Evolutionary conservation across 2,888 invertebrate genomes (phyloP).

Genomic region (Stenodera caucasica): DNA sequence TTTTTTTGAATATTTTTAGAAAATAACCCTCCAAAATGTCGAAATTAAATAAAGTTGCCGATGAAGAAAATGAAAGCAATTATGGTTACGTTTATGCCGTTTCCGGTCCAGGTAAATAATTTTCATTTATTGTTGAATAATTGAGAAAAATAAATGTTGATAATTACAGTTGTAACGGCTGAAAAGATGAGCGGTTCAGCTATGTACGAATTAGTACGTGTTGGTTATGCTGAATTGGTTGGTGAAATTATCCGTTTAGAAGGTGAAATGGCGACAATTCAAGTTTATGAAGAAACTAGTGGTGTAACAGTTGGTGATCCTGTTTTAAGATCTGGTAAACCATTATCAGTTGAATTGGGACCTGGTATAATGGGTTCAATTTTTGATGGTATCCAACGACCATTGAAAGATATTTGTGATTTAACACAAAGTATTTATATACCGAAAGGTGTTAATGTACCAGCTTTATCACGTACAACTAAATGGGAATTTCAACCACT

Average conservation of each 20-base stretch:
- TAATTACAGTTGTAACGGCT: slow-evolving; percentile 93
- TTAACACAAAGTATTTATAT: slow-evolving; percentile 97
- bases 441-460: slow-evolving; percentile 97
- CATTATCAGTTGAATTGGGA: slow-evolving; percentile 97
- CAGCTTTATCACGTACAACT: slow-evolving; percentile 77
- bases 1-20: slow-evolving; percentile 22
- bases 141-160: slow-evolving; percentile 11
- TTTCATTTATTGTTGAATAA: neutral
- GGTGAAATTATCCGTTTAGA: slow-evolving; percentile 99
- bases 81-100: slow-evolving; percentile 97
- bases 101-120: slow-evolving; percentile 88
- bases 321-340: slow-evolving; percentile 97
- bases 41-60: slow-evolving; percentile 70
- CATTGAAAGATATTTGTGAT: slow-evolving; percentile 94
- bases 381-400: slow-evolving; percentile 99
- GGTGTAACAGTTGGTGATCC: slow-evolving; percentile 99
- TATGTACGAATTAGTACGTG: slow-evolving; percentile 99
- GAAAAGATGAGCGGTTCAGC: slow-evolving; percentile 99
- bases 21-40: slow-evolving; percentile 62
- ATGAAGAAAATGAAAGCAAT: slow-evolving; percentile 83
- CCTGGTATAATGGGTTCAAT: slow-evolving; percentile 99
- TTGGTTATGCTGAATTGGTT: slow-evolving; percentile 96
- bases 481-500: slow-evolving; percentile 93
- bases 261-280: slow-evolving; percentile 99
- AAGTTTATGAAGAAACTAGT: slow-evolving; percentile 95